phyloP scores from a whole-genome alignment of 2,888 invertebrate genomes.

The Parnassius orleans region DNA sequence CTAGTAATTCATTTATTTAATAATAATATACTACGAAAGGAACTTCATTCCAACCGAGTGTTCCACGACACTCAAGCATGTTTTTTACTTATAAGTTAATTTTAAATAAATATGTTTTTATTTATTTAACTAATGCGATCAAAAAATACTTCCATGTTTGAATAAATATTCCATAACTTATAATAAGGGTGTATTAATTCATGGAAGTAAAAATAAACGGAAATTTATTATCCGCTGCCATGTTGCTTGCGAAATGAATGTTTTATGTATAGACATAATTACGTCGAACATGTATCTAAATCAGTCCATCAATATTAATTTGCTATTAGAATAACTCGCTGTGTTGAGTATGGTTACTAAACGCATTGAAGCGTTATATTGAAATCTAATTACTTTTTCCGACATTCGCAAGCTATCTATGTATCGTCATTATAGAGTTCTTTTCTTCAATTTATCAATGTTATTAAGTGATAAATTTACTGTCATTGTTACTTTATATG shows the following conservation, averaged over 20 bases:
- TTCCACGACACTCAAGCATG: no score
- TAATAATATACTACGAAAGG: no score
- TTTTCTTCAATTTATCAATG: conserved; percentile 4
- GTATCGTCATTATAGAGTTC: neutral
- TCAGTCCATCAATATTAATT: conserved; percentile 62
- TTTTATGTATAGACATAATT: conserved; percentile 51
- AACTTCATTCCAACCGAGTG: no score
- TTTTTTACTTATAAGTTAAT: no score
- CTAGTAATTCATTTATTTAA: no score
- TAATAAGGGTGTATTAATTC: no score
- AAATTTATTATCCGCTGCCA: neutral
- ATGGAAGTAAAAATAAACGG: neutral
- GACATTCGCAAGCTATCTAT: neutral
- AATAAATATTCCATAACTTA: no score
- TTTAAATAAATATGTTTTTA: no score
- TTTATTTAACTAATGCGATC: no score
- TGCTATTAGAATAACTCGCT: conserved; percentile 50
- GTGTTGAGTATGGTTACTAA: conserved; percentile 27
- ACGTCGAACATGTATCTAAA: conserved; percentile 42
- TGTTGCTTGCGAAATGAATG: conserved; percentile 29
- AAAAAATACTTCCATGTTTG: no score
- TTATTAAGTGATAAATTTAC: neutral
- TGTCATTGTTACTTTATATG: neutral
- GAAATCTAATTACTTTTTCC: conserved; percentile 31
- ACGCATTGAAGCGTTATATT: conserved; percentile 38